phyloP scores from a whole-genome alignment of 2,113 vertebrate species.

The Mormyrus lacerda region DNA sequence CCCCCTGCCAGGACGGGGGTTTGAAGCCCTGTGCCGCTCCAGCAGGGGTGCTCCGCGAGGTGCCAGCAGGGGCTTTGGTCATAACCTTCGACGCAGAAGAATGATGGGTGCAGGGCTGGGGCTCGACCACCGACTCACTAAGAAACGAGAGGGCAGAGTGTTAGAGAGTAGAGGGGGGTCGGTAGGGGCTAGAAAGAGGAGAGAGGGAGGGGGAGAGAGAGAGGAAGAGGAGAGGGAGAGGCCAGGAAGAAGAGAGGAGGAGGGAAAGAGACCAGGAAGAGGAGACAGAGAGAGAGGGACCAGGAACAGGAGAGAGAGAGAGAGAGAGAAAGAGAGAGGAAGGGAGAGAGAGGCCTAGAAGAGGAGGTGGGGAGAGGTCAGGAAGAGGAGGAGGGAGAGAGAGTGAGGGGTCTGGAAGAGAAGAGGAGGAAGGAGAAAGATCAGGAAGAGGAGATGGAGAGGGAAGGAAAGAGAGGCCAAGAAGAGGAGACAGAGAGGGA shows the following conservation, averaged over 20 bases:
- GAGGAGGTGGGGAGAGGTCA: background rate
- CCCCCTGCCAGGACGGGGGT: slow-evolving; percentile 31
- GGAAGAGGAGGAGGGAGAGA: background rate
- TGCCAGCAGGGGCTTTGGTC: slow-evolving; percentile 45
- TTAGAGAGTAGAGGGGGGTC: background rate
- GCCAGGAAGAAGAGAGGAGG: background rate
- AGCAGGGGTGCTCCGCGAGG: slow-evolving; percentile 44
- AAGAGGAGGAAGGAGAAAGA: background rate
- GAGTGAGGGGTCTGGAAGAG: too few relatives aligned
- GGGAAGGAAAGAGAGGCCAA: background rate
- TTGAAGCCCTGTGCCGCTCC: slow-evolving; percentile 39
- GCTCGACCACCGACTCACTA: slow-evolving; percentile 58
- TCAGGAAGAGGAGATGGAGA: background rate
- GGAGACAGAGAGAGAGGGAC: background rate
- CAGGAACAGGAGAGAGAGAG: background rate
- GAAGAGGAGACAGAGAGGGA: background rate
- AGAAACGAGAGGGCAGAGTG: slow-evolving; percentile 7
- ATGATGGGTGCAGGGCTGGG: slow-evolving; percentile 37
- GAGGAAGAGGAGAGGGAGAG: background rate
- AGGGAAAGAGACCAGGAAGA: background rate
- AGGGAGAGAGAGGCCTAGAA: background rate
- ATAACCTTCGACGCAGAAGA: slow-evolving; percentile 48
- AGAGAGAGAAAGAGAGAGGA: background rate
- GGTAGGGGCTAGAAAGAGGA: background rate
- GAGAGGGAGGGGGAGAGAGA: background rate